Evolutionary conservation across 2,888 invertebrate genomes (phyloP), one percentile per base, ranked within the genome.

Genomic region (Cyclophora punctaria): DNA sequence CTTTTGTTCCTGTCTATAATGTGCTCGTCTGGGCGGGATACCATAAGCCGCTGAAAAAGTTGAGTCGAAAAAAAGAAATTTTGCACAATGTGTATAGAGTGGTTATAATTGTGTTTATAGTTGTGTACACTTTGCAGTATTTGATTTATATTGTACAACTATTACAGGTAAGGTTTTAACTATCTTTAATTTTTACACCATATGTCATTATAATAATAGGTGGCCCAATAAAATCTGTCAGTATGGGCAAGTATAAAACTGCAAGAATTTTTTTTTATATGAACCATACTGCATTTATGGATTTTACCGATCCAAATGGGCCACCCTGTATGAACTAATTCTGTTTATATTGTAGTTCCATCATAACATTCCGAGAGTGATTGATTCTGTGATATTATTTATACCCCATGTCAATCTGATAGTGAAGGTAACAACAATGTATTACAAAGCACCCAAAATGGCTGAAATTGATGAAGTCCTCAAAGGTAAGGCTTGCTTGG

Each of bases 361-460:
- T 20, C 40, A 63, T 4, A 57, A 64, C n/a, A 48, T 53, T 41
- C 48, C 58, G 0, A 60, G 60, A 35, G 3, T 68, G 5, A 60
- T 70, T 37, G 67, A 72, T 7, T 53, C 56, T 4, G 47, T 65
- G 20, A 56, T 59, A 49, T 58, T 69, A 45, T 66, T 56, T 55
- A 58, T 73, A 48, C 67, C 75, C 5, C 63, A 67, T 35, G 3
- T 68, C 0, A 72, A 69, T 45, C 52, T 71, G 7, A 2, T 69
- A 1, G 53, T 58, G 0, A 76, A 75, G 55, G 7, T 64, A 0
- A 33, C 69, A 0, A 60, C 62, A 0, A 6, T 71, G 35, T 59
- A 59, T 42, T 51, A 63, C 3, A 62, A 68, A 41, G 51, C 41
- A 33, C 20, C 59, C 2, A 66, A 59, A 45, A 48, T 76, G 37